A percentile compares a stretch with the other conserved stretches of the same genome.
These are phyloP conservation scores for Ametastegia equiseti DNA, from an alignment of 2,888 invertebrate genomes.

Conservation along the genomic window DNA sequence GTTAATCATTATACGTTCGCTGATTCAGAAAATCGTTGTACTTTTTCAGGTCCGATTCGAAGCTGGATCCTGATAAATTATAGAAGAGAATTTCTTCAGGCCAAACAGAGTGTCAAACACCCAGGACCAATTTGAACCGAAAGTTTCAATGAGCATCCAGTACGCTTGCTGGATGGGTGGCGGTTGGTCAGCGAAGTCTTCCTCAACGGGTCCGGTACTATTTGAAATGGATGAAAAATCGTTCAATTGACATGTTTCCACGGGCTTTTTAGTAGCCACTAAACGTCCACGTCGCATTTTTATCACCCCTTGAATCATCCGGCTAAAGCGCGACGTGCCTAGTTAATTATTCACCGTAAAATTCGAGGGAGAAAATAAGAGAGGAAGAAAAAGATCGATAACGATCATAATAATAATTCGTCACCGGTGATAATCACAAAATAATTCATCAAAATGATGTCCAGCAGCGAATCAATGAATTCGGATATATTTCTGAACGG, in stretches of 20 bases:
- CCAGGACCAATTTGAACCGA: conserved; percentile 11
- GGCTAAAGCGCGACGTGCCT: neutral
- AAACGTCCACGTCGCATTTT: neutral
- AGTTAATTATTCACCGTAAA: neutral
- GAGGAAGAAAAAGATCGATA: too few species aligned
- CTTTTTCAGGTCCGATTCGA: neutral
- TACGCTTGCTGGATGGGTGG: conserved; percentile 50
- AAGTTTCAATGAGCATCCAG: conserved; percentile 51
- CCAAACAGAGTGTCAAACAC: neutral
- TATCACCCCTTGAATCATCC: neutral
- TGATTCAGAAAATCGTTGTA: neutral
- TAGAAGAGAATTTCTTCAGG: neutral
- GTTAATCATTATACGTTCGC: neutral
- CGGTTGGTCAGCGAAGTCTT: conserved; percentile 42
- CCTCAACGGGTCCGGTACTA: neutral
- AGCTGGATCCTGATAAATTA: neutral
- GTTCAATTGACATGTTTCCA: neutral
- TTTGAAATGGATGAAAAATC: neutral
- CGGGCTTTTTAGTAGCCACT: neutral
- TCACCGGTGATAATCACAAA: neutral
- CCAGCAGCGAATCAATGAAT: conserved; percentile 1
- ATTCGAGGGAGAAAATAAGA: neutral
- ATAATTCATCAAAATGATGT: conserved; percentile 5
- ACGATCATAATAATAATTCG: too few species aligned
- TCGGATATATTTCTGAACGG: conserved; percentile 25